These are phyloP conservation scores for Stegodyphus mimosarum DNA, from an alignment of 1,140 invertebrate genomes.

Conservation along the genomic window DNA sequence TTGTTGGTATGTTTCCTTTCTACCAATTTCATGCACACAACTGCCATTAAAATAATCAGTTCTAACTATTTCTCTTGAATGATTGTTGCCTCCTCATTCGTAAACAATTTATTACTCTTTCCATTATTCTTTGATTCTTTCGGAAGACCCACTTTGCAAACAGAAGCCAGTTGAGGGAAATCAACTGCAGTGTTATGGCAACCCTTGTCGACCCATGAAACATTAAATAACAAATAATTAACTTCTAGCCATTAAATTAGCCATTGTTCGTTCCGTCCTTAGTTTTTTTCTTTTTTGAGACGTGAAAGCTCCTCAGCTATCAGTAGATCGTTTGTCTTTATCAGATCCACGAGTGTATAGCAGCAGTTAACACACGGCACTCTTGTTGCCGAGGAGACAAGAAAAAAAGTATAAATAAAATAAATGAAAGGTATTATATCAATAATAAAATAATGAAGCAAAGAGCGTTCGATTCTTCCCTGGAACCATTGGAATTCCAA, in stretches of 20 bases:
- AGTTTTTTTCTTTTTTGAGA: not conserved
- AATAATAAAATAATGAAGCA: constrained; percentile 38
- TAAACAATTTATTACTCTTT: not conserved
- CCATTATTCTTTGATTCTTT: not conserved
- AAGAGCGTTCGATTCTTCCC: constrained; percentile 54
- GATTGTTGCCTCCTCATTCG: no score
- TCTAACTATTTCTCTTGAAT: no score
- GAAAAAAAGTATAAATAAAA: constrained; percentile 6
- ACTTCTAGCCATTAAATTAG: constrained; percentile 53
- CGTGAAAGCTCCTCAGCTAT: constrained; percentile 50
- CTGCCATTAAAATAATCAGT: no score
- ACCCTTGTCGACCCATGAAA: constrained; percentile 8
- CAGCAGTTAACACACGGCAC: constrained; percentile 25
- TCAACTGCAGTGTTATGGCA: not conserved
- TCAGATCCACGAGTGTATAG: constrained; percentile 47
- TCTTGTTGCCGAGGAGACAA: constrained; percentile 18
- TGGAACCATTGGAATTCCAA: constrained; percentile 46
- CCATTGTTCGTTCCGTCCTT: constrained; percentile 44
- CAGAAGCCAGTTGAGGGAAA: constrained; percentile 26
- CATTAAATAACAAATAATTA: constrained; percentile 51
- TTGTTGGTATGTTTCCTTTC: no score
- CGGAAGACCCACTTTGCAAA: not conserved
- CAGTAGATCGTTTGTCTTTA: constrained; percentile 49
- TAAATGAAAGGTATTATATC: constrained; percentile 31
- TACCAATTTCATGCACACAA: no score